These are phyloP conservation scores for Leptopilina syphax DNA, from an alignment of 2,888 invertebrate species.

Conservation along the genomic window DNA sequence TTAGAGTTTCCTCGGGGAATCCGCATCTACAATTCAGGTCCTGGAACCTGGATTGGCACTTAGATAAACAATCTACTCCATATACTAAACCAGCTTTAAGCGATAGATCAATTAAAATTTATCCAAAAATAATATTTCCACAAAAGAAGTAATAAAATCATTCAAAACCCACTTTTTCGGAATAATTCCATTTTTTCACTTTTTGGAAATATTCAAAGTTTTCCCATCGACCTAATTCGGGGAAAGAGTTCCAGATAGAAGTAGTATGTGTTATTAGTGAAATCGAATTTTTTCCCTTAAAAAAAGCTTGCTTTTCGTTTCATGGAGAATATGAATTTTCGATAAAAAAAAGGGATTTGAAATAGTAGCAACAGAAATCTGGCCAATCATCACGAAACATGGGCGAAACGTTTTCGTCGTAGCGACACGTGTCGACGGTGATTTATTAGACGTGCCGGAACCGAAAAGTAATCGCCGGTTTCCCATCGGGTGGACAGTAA, in stretches of 20 bases:
- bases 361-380: background rate
- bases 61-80: background rate
- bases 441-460: constrained; percentile 42
- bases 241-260: too few species aligned
- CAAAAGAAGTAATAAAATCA: too few species aligned
- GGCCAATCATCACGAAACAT: background rate
- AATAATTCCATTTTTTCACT: too few species aligned
- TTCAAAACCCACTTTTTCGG: too few species aligned
- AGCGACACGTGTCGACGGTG: background rate
- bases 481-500: constrained; percentile 45
- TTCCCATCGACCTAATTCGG: too few species aligned
- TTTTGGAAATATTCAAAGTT: too few species aligned
- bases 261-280: background rate
- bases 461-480: constrained; percentile 46
- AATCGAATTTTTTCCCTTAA: background rate
- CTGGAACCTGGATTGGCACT: background rate
- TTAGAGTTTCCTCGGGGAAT: constrained; percentile 1
- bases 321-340: background rate
- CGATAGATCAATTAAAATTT: background rate
- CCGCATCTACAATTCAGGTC: background rate
- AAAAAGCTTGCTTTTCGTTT: background rate
- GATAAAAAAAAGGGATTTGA: background rate
- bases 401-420: background rate
- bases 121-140: too few species aligned
- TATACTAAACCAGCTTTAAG: background rate